phyloP scores from a whole-genome alignment of 2,888 invertebrate species.

The Drosophila kanekoi region DNA sequence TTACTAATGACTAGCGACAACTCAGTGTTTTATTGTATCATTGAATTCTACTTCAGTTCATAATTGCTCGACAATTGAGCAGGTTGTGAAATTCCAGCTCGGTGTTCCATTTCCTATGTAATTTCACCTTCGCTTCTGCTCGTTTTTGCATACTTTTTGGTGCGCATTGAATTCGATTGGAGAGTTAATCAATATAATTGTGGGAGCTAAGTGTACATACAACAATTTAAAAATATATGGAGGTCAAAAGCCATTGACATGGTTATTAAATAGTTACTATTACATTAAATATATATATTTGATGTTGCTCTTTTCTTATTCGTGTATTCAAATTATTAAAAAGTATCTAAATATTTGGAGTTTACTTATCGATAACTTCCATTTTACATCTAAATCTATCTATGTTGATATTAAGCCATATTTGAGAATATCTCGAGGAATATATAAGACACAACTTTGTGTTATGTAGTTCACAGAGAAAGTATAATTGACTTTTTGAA shows the following conservation, averaged over 20 bases:
- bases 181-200: not conserved
- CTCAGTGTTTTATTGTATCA: not conserved
- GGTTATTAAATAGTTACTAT: no score
- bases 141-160: conserved; percentile 1
- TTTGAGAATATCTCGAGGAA: no score
- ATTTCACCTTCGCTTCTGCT: not conserved
- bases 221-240: not conserved
- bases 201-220: not conserved
- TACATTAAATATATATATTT: no score
- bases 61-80: not conserved
- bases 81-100: not conserved
- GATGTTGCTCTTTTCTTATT: no score
- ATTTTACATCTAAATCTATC: no score
- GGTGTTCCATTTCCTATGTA: not conserved
- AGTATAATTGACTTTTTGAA: no score
- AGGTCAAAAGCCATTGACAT: not conserved
- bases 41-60: conserved; percentile 7
- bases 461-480: no score
- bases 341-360: no score
- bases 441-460: no score
- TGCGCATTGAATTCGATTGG: not conserved
- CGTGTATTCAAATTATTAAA: no score
- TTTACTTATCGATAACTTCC: no score
- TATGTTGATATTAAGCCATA: no score
- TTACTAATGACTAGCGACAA: conserved; percentile 29